Evolutionary conservation across 2,113 vertebrate species (phyloP), one percentile per base, ranked within the genome.

Genomic region (Cairina moschata): DNA sequence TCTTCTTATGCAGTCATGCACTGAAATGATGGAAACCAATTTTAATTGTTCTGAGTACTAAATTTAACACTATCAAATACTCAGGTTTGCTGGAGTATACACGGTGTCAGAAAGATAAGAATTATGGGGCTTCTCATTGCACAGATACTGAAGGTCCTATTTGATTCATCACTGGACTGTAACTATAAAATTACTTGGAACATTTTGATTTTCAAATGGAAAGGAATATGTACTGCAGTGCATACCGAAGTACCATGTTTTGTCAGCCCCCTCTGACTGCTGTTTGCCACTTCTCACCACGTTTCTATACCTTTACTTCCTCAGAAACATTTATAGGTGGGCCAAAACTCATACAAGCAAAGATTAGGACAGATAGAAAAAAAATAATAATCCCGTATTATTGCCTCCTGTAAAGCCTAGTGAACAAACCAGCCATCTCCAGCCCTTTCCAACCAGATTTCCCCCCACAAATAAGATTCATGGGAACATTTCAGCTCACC

Each of bases 21-120:
- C 52, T 77, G 78, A 96, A 83, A 56, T 42, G 11, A 91, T 79
- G 65, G 83, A 60, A 90, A 42, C 20, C 29, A 34, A 78, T 90
- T 95, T 80, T 89, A 72, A 86, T 42, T 32, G 17, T 44, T 66
- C 31, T 42, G 62, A 86, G 44, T 52, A 88, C 28, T 95, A 73
- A 94, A 91, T 86, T 69, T 65, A 93, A 69, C 55, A 63, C 38
- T 60, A 16, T 17, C 73, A 89, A 91, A 90, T 60, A 52, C 75
- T 54, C 16, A 17, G 6, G 10, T 87, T 91, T 79, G 34, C 65
- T 80, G n/a, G 13, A 40, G 7, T 22, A 84, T 31, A 34, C 1
- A 58, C 42, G 28, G 5, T 10, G 6, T 72, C 36, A 59, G 62
- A 90, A 85, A 82, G 34, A 56, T 26, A 34, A 56, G 48, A 76